Percentiles rank a stretch among this genome's conserved stretches.
phyloP scores from a whole-genome alignment of 1,140 invertebrate species.

The Andricus grossulariae region DNA sequence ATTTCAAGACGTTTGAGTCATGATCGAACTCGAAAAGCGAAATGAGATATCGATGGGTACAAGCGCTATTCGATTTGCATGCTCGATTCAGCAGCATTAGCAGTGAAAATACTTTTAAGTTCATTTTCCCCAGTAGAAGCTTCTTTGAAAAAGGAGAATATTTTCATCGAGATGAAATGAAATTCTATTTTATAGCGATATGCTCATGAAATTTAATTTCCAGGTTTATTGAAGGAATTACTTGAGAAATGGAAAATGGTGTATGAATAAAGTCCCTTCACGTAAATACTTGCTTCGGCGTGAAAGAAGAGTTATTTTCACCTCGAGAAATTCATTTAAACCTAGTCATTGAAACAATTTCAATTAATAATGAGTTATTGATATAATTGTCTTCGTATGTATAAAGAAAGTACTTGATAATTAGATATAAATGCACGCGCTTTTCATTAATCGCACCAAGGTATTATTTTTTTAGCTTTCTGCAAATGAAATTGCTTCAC shows the following conservation, averaged over 20 bases:
- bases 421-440: too few relatives aligned
- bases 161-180: background rate
- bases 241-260: constrained; percentile 4
- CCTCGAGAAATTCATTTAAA: background rate
- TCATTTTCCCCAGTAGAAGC: background rate
- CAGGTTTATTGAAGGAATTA: background rate
- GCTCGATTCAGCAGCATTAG: constrained; percentile 3
- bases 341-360: background rate
- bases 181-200: background rate
- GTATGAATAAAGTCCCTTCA: background rate
- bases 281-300: background rate
- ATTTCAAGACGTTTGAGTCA: background rate
- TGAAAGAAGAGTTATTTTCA: background rate
- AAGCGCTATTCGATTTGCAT: constrained; percentile 7
- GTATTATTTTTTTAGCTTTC: too few relatives aligned
- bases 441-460: too few relatives aligned
- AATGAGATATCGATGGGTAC: background rate
- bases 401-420: too few relatives aligned
- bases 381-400: too few relatives aligned
- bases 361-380: too few relatives aligned
- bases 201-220: background rate
- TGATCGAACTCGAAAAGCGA: background rate
- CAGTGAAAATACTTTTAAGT: background rate
- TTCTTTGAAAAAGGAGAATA: background rate
- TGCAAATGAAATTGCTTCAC: too few relatives aligned